Evolutionary conservation across 2,888 invertebrate genomes (phyloP), one percentile per base, ranked within the genome.

Genomic region (Thera britannica): DNA sequence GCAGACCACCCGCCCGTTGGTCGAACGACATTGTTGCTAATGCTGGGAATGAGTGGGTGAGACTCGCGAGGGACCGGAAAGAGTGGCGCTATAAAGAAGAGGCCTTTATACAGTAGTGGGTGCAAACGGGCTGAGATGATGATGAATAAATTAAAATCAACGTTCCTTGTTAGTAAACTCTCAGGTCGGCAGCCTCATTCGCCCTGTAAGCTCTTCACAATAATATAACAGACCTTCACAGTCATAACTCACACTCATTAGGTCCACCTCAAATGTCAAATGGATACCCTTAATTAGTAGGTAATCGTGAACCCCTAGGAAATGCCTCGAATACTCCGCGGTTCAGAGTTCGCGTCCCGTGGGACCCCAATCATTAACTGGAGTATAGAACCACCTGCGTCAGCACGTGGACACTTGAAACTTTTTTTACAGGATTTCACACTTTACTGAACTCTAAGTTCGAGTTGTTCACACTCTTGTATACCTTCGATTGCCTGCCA

Each of bases 391-490:
- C 64, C 76, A 77, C 86, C 86, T 87, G 88, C 81, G 68, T 59
- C 38, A 79, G 87, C 89, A 86, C 89, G 89, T 89, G 89, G 87
- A 82, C 81, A 73, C 77, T 76, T 64, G 65, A 72, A 74, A 84
- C 77, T 86, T 87, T 84, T 87, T 86, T 74, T 72, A 87, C 87
- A 87, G 82, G 85, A 85, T 85, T 88, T 89, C 85, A 87, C 89
- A 88, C 88, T 88, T 83, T 84, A 77, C 73, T 79, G 81, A 81
- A 78, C 80, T 81, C 78, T 79, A 80, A 79, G 74, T 79, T 77
- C 74, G 75, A 76, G 66, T 79, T 77, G 85, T 87, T 86, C 83
- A 67, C 82, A 80, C 83, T 79, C 76, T 59, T 75, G 76, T 74
- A 58, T 36, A 52, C 52, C 52, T 44, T 6, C 35, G 5, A 41